A percentile compares a stretch with the other conserved stretches of the same genome.
phyloP scores from a whole-genome alignment of 2,113 vertebrate genomes.

The Gadus chalcogrammus region DNA sequence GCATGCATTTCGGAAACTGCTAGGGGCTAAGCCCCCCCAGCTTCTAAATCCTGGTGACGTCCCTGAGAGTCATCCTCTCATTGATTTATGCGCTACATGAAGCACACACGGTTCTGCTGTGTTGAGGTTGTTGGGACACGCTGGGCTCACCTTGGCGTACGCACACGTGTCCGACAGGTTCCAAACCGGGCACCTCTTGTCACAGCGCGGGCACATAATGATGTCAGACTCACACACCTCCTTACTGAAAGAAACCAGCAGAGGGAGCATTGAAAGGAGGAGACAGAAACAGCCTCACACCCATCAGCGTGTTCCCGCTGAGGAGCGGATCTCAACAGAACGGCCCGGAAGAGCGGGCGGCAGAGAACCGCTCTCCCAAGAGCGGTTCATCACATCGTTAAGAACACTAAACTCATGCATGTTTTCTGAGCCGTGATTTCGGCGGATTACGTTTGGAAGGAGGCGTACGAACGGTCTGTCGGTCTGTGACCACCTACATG shows the following conservation, averaged over 20 bases:
- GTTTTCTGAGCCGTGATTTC: too few relatives aligned
- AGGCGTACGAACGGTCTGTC: too few relatives aligned
- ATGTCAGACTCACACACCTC: conserved; percentile 84
- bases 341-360: too few relatives aligned
- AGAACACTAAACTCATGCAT: neutral
- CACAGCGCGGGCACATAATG: conserved; percentile 87
- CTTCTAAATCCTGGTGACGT: too few relatives aligned
- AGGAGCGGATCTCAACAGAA: too few relatives aligned
- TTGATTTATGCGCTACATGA: neutral
- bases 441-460: too few relatives aligned
- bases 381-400: neutral
- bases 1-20: too few relatives aligned
- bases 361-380: too few relatives aligned
- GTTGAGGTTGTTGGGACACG: neutral
- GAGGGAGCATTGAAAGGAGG: neutral
- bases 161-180: conserved; percentile 83
- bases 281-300: conserved; percentile 4
- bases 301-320: neutral
- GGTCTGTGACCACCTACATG: conserved; percentile 74
- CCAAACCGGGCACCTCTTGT: conserved; percentile 75
- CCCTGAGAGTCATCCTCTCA: too few relatives aligned
- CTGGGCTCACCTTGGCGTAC: conserved; percentile 79
- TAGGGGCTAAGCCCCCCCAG: too few relatives aligned
- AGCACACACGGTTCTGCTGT: neutral
- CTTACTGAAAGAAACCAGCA: conserved; percentile 65